Evolutionary conservation across 2,888 invertebrate genomes (phyloP), one percentile per base, ranked within the genome.

Genomic region (Idaea dimidiata): DNA sequence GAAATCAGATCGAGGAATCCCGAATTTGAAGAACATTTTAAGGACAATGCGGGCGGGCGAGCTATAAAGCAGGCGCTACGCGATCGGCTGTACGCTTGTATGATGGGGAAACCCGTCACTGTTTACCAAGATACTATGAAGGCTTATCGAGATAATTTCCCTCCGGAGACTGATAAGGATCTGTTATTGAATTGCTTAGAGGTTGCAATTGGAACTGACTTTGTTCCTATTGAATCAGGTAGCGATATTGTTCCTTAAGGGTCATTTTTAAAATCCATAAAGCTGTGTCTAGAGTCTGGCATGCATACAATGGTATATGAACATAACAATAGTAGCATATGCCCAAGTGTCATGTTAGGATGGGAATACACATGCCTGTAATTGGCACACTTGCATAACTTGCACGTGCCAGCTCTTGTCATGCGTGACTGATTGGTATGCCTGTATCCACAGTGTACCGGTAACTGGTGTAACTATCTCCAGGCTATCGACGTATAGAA

Each of bases 51-150:
- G 10, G 59, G 64, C 32, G 6, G 75, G 70, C 81, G 83, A 54
- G 66, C 69, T n/a, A 73, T 89, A 67, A 91, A 89, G 72, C 76
- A 83, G 62, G 73, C 68, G 7, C 72, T 90, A 18, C 85, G 91
- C 57, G 83, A 84, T 54, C 88, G 90, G 63, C 75, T 91, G 31
- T 73, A 80, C 58, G 64, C 62, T 17, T 77, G 79, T 10, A 86
- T 89, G 85, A 66, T 86, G 62, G 82, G 80, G 66, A 81, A 85
- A 65, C 56, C 69, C 6, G 83, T 90, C 54, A 82, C 81, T 59
- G 59, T 69, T 53, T 61, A 71, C 18, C 31, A 43, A 1, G 73
- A 79, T 1, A 79, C 88, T 59, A 68, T 83, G 31, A 68, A 66
- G 10, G 64, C 67, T 17, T 90, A 91, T 72, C 84, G 87, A 62